A percentile compares a stretch with the other conserved stretches of the same genome.
phyloP scores from a whole-genome alignment of 1,140 invertebrate species.

The Cataglyphis hispanica region DNA sequence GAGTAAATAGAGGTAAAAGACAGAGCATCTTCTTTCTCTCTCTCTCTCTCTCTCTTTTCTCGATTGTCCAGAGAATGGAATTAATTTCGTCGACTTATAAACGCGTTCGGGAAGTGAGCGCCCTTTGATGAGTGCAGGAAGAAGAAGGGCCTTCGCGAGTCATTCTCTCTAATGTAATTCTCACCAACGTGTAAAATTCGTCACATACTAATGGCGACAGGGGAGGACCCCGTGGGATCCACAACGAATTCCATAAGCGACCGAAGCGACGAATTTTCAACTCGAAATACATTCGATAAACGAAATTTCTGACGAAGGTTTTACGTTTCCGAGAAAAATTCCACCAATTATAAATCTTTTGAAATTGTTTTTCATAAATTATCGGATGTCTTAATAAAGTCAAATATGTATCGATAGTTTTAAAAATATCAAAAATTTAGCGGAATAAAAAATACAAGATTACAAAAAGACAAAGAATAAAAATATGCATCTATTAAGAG shows the following conservation, averaged over 20 bases:
- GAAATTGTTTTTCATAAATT: neutral
- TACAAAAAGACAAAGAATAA: neutral
- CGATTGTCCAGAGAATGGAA: conserved; percentile 6
- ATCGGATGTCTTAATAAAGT: neutral
- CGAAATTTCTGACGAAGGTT: neutral
- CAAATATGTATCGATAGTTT: neutral
- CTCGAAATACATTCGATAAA: neutral
- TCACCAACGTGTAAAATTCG: conserved; percentile 77
- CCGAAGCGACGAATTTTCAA: neutral
- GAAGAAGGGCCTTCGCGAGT: conserved; percentile 60
- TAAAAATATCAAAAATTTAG: neutral
- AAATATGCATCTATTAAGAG: too few species aligned
- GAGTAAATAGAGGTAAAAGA: neutral
- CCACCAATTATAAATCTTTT: neutral
- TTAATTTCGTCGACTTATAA: conserved; percentile 55
- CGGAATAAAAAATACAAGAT: neutral
- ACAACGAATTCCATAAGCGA: conserved; percentile 53
- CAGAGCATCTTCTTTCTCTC: neutral
- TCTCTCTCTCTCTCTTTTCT: neutral
- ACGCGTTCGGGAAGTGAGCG: conserved; percentile 59
- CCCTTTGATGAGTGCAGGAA: conserved; percentile 62
- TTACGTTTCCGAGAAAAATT: too few species aligned
- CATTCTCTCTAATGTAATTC: conserved; percentile 76
- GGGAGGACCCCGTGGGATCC: conserved; percentile 31
- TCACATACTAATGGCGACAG: conserved; percentile 71